These are phyloP conservation scores for Meloidogyne exigua DNA, from an alignment of 1,140 invertebrate species.

Conservation along the genomic window DNA sequence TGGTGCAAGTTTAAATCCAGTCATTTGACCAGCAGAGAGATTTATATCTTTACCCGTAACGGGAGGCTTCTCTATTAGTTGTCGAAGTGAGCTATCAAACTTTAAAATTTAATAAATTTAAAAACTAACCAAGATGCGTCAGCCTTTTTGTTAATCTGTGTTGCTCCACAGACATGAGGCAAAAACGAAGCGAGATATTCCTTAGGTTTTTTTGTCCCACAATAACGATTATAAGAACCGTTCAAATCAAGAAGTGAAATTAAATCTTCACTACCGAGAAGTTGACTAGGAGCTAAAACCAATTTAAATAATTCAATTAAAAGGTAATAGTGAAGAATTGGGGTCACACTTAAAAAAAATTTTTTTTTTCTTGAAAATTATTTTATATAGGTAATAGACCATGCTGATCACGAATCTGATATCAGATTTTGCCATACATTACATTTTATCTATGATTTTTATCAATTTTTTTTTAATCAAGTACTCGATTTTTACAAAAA, in stretches of 20 bases:
- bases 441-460: too few species aligned
- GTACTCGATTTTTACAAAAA: too few species aligned
- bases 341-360: too few species aligned
- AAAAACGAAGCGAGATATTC: slow-evolving; percentile 56
- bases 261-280: slow-evolving; percentile 56
- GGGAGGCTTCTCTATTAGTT: slow-evolving; percentile 93
- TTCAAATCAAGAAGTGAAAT: slow-evolving; percentile 49
- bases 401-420: too few species aligned
- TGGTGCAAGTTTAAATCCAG: slow-evolving; percentile 90
- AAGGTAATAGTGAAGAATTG: too few species aligned
- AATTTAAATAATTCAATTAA: too few species aligned
- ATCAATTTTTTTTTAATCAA: too few species aligned
- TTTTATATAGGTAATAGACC: too few species aligned
- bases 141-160: slow-evolving; percentile 45
- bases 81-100: slow-evolving; percentile 70
- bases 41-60: slow-evolving; percentile 90
- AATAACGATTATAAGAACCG: slow-evolving; percentile 51
- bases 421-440: too few species aligned
- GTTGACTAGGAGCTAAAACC: slow-evolving; percentile 35
- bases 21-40: slow-evolving; percentile 80
- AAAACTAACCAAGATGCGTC: slow-evolving; percentile 28
- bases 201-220: slow-evolving; percentile 51
- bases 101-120: slow-evolving; percentile 35
- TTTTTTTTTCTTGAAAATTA: too few species aligned
- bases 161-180: slow-evolving; percentile 49